These are phyloP conservation scores for Pseudolycoriella hygida DNA, from an alignment of 2,888 invertebrate genomes.

Conservation along the genomic window DNA sequence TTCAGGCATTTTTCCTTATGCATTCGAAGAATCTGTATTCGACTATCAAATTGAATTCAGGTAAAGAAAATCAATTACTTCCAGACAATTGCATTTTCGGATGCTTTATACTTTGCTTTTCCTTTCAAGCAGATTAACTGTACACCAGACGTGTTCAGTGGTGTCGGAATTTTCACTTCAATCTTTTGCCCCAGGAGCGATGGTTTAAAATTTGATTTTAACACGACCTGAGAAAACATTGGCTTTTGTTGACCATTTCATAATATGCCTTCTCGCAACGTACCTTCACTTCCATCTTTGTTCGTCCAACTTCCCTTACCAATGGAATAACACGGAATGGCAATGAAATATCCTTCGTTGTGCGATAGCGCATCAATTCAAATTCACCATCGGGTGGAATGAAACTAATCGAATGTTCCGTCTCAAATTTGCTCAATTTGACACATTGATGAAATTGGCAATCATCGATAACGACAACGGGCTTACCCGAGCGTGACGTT, in stretches of 20 bases:
- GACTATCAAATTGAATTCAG: no score
- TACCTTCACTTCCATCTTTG: constrained; percentile 96
- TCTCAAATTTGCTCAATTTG: constrained; percentile 98
- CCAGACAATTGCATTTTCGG: constrained; percentile 96
- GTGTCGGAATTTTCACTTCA: constrained; percentile 97
- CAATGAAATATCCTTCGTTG: constrained; percentile 97
- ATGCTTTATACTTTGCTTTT: constrained; percentile 98
- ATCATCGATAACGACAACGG: constrained; percentile 98
- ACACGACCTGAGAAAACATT: constrained; percentile 46
- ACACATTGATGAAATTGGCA: constrained; percentile 99
- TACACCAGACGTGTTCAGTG: constrained; percentile 95
- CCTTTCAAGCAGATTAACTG: constrained; percentile 98
- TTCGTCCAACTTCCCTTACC: constrained; percentile 93
- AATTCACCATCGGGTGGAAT: constrained; percentile 99
- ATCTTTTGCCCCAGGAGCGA: constrained; percentile 97
- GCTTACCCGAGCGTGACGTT: constrained; percentile 81
- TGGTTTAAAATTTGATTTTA: constrained; percentile 98
- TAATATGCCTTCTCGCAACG: no score
- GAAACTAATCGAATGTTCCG: constrained; percentile 99
- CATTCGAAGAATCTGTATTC: no score
- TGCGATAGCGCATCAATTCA: constrained; percentile 98
- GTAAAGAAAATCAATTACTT: constrained; percentile 40
- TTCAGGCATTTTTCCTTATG: no score
- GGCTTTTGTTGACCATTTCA: no score
- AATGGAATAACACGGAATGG: constrained; percentile 98